Evolutionary conservation across 2,113 vertebrate species (phyloP).

Genomic region (Albula glossodonta): DNA sequence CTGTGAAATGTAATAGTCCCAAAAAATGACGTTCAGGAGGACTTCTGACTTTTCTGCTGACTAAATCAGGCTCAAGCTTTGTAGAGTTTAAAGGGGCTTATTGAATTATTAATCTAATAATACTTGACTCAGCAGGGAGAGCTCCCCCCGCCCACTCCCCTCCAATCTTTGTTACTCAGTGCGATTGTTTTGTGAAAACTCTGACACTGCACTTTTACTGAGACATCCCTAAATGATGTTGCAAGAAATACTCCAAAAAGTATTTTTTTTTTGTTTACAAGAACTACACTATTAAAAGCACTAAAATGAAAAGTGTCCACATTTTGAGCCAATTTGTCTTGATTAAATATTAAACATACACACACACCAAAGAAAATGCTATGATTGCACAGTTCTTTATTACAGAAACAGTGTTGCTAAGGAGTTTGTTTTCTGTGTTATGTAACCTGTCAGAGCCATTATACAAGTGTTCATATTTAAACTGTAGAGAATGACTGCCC

Average conservation of each 20-base stretch:
- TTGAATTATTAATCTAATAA: background rate
- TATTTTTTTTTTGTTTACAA: background rate
- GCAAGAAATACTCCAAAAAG: background rate
- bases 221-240: background rate
- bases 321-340: background rate
- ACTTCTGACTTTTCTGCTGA: background rate
- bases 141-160: background rate
- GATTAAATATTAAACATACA: background rate
- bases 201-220: background rate
- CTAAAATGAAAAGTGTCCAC: background rate
- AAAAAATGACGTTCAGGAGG: background rate
- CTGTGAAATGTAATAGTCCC: background rate
- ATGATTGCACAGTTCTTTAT: background rate
- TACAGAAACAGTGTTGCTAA: background rate
- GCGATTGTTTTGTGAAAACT: background rate
- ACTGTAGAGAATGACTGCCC: background rate
- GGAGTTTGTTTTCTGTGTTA: background rate
- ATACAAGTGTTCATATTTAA: background rate
- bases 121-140: background rate
- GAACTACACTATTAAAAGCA: background rate
- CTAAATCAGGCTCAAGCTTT: background rate
- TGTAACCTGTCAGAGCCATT: background rate
- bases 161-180: background rate
- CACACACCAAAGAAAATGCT: background rate
- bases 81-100: background rate